Conservation (phyloP, 2,888 invertebrate species). For the Sminthurinus aureus region DNA sequence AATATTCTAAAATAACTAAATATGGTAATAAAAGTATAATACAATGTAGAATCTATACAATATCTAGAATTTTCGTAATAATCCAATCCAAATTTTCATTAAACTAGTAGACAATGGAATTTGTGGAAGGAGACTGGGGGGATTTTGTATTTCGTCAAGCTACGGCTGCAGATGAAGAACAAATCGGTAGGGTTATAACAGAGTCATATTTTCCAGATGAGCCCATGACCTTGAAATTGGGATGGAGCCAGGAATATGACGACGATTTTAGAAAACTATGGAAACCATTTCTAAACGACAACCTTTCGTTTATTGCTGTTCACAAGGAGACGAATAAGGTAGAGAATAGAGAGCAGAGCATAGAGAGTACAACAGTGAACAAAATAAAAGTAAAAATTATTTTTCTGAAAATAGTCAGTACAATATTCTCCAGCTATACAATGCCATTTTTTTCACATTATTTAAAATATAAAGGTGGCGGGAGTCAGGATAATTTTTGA, state of each 20-base stretch:
- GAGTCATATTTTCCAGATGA: slow-evolving; percentile 16
- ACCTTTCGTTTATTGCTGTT: slow-evolving; percentile 32
- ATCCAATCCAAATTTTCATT: no score
- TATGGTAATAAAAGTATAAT: no score
- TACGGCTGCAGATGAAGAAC: not conserved
- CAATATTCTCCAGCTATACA: not conserved
- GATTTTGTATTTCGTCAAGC: slow-evolving; percentile 20
- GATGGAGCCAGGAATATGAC: slow-evolving; percentile 21
- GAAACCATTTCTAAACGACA: not conserved
- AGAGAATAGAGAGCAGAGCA: no score
- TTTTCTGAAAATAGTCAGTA: not conserved
- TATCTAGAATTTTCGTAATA: no score
- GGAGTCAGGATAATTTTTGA: slow-evolving; percentile 12
- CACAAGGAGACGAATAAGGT: slow-evolving; percentile 34
- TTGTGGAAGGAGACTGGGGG: slow-evolving; percentile 30
- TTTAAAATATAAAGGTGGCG: not conserved
- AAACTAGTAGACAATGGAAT: no score
- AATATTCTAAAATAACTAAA: no score
- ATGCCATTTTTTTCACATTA: not conserved
- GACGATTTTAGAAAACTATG: slow-evolving; percentile 7
- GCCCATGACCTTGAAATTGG: slow-evolving; percentile 14
- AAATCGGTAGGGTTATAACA: not conserved
- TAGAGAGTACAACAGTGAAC: not conserved
- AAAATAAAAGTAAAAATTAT: not conserved
- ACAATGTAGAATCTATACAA: no score